phyloP scores from a whole-genome alignment of 2,888 invertebrate species.

The Folsomia candida region DNA sequence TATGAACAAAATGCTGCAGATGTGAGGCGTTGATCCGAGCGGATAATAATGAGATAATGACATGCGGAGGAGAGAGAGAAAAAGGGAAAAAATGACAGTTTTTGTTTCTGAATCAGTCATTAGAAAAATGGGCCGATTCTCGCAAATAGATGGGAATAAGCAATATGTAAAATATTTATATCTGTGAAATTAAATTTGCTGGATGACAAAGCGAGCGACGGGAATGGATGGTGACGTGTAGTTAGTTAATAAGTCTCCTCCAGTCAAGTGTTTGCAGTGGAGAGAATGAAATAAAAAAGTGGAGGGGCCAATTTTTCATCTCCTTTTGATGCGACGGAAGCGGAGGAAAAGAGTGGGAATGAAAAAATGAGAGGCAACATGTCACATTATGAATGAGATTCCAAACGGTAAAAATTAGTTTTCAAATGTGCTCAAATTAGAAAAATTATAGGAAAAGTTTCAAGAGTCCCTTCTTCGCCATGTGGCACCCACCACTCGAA shows the following conservation, averaged over 20 bases:
- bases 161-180: neutral
- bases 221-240: constrained; percentile 2
- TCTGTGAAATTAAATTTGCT: constrained; percentile 2
- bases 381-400: constrained; percentile 51
- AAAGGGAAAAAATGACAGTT: neutral
- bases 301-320: constrained; percentile 50
- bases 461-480: constrained; percentile 44
- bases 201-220: neutral
- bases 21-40: neutral
- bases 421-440: constrained; percentile 51
- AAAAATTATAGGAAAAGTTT: constrained; percentile 51
- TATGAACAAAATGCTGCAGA: neutral
- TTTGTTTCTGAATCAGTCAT: neutral
- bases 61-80: too few relatives aligned
- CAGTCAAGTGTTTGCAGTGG: constrained; percentile 1
- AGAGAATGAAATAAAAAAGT: constrained; percentile 9
- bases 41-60: too few relatives aligned
- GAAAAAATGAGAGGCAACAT: constrained; percentile 49
- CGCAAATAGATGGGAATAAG: neutral
- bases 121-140: neutral
- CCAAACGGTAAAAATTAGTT: constrained; percentile 52
- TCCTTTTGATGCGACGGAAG: constrained; percentile 42
- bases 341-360: constrained; percentile 35
- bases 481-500: constrained; percentile 49
- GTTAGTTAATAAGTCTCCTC: neutral